Evolutionary conservation across 1,140 invertebrate species (phyloP).

Genomic region (Andricus grossulariae): DNA sequence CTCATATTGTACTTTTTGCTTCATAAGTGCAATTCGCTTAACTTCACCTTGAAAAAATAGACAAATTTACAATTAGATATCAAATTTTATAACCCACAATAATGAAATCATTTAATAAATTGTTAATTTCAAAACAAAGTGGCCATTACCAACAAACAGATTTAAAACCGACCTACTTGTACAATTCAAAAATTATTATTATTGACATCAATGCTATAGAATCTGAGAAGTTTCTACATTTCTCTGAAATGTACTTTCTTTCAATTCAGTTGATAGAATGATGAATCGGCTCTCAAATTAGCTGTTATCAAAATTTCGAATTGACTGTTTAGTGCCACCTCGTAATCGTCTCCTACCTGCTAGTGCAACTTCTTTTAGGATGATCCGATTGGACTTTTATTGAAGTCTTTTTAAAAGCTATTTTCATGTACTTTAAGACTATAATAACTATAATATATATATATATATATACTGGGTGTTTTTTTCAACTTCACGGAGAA

Average conservation of each 20-base stretch:
- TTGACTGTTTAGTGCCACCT: constrained; percentile 85
- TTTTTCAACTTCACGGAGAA: no score
- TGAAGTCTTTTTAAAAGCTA: no score
- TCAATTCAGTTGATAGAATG: constrained; percentile 90
- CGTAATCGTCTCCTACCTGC: constrained; percentile 84
- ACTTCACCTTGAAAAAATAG: constrained; percentile 91
- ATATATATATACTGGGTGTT: no score
- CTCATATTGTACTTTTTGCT: constrained; percentile 91
- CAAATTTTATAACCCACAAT: constrained; percentile 37
- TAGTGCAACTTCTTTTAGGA: no score
- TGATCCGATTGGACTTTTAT: no score
- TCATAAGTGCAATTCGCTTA: constrained; percentile 99
- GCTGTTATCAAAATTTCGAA: constrained; percentile 93
- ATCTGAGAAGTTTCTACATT: constrained; percentile 85
- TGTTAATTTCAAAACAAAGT: no score
- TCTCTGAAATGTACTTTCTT: constrained; percentile 91
- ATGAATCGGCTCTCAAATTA: constrained; percentile 91
- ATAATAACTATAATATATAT: no score
- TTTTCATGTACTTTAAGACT: no score
- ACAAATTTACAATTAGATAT: constrained; percentile 35
- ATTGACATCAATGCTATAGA: constrained; percentile 95
- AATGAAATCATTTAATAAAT: no score
- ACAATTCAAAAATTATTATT: constrained; percentile 98
- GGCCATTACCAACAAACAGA: constrained; percentile 8
- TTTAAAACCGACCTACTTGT: constrained; percentile 80